A percentile compares a stretch with the other conserved stretches of the same genome.
Evolutionary conservation across 2,888 invertebrate species (phyloP).

Genomic region (Hecatera dysodea): DNA sequence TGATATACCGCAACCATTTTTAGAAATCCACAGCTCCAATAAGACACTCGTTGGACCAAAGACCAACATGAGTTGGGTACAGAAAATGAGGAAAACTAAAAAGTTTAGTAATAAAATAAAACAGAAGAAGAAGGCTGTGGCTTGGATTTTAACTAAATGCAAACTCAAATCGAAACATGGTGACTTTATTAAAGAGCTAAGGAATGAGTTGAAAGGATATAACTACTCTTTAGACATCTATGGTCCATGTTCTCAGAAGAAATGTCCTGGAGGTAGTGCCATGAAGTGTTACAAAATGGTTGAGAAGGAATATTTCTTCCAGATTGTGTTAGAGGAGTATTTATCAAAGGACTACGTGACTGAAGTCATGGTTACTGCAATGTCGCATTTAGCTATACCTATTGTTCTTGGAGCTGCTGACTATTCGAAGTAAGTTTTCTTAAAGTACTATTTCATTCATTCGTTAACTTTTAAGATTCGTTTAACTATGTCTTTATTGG

Average conservation of each 20-base stretch:
- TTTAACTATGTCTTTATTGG: too few species aligned
- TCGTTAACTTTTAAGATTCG: too few species aligned
- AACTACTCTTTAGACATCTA: slow-evolving; percentile 80
- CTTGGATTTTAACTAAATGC: slow-evolving; percentile 81
- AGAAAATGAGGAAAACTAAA: slow-evolving; percentile 71
- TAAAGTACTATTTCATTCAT: too few species aligned
- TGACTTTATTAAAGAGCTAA: slow-evolving; percentile 76
- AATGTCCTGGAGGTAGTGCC: slow-evolving; percentile 73
- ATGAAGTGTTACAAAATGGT: slow-evolving; percentile 78
- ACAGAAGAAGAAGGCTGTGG: slow-evolving; percentile 78
- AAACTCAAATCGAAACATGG: slow-evolving; percentile 75
- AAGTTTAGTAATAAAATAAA: slow-evolving; percentile 64
- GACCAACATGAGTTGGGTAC: slow-evolving; percentile 73
- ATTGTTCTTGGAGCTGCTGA: slow-evolving; percentile 78
- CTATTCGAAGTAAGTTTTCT: slow-evolving; percentile 76
- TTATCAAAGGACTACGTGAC: slow-evolving; percentile 80
- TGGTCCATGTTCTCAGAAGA: slow-evolving; percentile 79
- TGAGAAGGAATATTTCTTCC: slow-evolving; percentile 81
- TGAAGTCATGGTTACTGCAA: slow-evolving; percentile 76
- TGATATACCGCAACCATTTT: slow-evolving; percentile 81
- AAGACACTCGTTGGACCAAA: slow-evolving; percentile 78
- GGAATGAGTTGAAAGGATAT: slow-evolving; percentile 76
- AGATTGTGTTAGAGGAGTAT: slow-evolving; percentile 81
- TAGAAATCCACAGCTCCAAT: slow-evolving; percentile 73
- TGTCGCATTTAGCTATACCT: slow-evolving; percentile 79